A percentile compares a stretch with the other conserved stretches of the same genome.
phyloP scores from a whole-genome alignment of 2,797 vertebrate species.

The Brachymystax lenok region DNA sequence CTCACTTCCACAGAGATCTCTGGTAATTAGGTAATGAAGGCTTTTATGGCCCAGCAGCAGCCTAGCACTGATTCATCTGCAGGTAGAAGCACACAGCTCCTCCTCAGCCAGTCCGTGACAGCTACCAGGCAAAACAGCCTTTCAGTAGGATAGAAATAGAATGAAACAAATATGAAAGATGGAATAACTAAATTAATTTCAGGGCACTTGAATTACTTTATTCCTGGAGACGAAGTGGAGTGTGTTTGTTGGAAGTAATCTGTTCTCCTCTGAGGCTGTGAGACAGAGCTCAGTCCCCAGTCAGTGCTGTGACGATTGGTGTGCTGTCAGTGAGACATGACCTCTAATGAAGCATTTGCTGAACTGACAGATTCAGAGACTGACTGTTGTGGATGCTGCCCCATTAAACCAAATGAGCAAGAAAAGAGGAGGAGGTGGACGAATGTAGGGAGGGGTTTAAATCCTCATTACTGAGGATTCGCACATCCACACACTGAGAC shows the following conservation, averaged over 20 bases:
- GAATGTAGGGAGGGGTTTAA: conserved; percentile 8
- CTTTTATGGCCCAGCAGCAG: conserved; percentile 1
- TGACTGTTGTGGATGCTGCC: conserved; percentile 42
- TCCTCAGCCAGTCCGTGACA: not conserved
- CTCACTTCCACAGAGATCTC: not conserved
- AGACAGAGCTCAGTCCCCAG: conserved; percentile 22
- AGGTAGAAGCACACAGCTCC: not conserved
- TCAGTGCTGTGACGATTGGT: conserved; percentile 23
- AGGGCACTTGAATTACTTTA: conserved; percentile 20
- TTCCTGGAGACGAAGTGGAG: conserved; percentile 19
- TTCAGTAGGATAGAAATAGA: not conserved
- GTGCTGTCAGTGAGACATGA: conserved; percentile 49
- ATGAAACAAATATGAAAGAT: too few relatives aligned
- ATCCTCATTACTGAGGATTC: conserved; percentile 10
- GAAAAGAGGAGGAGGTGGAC: conserved; percentile 36
- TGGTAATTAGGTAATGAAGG: not conserved
- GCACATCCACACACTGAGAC: not conserved
- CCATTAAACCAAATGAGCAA: conserved; percentile 63
- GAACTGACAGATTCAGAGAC: conserved; percentile 56
- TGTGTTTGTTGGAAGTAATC: conserved; percentile 13
- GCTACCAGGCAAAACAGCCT: not conserved
- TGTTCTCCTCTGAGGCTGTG: conserved; percentile 1
- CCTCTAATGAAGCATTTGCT: conserved; percentile 70
- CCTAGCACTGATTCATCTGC: not conserved
- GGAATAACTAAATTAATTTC: conserved; percentile 28